Percentiles rank a stretch among this genome's conserved stretches.
These are phyloP conservation scores for Nesospiza acunhae DNA, from an alignment of 2,113 vertebrate genomes.

Conservation along the genomic window DNA sequence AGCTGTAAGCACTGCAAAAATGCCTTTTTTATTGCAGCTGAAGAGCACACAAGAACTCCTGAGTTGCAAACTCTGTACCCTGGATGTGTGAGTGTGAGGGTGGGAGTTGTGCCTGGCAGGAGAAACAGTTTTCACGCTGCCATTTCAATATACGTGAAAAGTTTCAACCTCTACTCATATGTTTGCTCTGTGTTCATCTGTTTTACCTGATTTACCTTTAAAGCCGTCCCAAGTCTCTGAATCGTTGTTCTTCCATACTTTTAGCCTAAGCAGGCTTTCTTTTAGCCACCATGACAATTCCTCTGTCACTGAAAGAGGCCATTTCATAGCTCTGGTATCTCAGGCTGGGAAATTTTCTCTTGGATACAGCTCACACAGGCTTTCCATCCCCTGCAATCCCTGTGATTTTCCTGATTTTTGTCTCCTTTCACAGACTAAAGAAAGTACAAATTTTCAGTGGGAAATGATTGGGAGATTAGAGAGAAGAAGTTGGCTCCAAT, in stretches of 20 bases:
- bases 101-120: neutral
- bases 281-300: neutral
- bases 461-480: conserved; percentile 42
- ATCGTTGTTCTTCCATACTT: neutral
- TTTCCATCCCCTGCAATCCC: neutral
- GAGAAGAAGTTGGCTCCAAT: conserved; percentile 14
- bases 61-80: neutral
- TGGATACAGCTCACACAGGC: neutral
- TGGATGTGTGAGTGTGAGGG: neutral
- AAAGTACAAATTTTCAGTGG: neutral
- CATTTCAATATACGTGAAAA: neutral
- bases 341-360: neutral
- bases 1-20: neutral
- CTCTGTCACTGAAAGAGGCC: neutral
- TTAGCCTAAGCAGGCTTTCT: neutral
- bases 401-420: neutral
- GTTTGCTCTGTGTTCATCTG: neutral
- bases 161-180: neutral
- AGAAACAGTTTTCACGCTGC: neutral
- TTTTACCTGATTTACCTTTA: neutral
- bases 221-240: neutral
- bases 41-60: neutral
- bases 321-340: neutral
- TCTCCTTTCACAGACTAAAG: neutral
- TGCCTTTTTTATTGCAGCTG: neutral